Evolutionary conservation across 2,888 invertebrate species (phyloP), one percentile per base, ranked within the genome.

Genomic region (Eupithecia inturbata): DNA sequence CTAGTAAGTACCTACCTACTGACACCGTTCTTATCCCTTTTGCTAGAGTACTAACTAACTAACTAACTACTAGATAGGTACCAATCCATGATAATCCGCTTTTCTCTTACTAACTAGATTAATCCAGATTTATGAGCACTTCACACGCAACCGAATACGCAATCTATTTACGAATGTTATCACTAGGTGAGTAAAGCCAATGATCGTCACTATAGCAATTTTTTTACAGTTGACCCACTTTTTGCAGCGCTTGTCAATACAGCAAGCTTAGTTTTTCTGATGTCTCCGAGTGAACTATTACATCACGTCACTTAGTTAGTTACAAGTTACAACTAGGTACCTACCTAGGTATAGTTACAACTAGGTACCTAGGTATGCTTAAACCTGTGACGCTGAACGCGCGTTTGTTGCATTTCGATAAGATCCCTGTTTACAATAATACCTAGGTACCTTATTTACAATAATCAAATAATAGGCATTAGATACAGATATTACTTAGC

Each of bases 201-300:
- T 53, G 22, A 53, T 53, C 53, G 53, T 53, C n/a, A 22, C 22
- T 22, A 22, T 10, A n/a, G 19, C n/a, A 22, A 22, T 10, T 53
- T 49, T n/a, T n/a, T 57, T 6, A 14, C 57, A 39, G 22, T 26
- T 53, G 22, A 26, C 26, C 57, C 22, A 57, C 26, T 57, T 57
- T 53, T 26, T 26, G 57, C 14, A 22, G 53, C 22, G 57, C 26
- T 57, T 1, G 12, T 57, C 57, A 57, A 57, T 26, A 57, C 57
- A 57, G 26, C 57, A 26, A 14, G 49, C 49, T 53, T 57, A 57
- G 57, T 57, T 57, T 26, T 57, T 57, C 57, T 57, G 57, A 57
- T 1, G 57, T 26, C 26, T 26, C 57, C 22, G 14, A 57, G 26
- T 57, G 22, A 26, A 57, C 26, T 57, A 14, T 57, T 57, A 57